A percentile compares a stretch with the other conserved stretches of the same genome.
Conservation (phyloP, 2,113 vertebrate genomes). For the Clarias macrocephalus region DNA sequence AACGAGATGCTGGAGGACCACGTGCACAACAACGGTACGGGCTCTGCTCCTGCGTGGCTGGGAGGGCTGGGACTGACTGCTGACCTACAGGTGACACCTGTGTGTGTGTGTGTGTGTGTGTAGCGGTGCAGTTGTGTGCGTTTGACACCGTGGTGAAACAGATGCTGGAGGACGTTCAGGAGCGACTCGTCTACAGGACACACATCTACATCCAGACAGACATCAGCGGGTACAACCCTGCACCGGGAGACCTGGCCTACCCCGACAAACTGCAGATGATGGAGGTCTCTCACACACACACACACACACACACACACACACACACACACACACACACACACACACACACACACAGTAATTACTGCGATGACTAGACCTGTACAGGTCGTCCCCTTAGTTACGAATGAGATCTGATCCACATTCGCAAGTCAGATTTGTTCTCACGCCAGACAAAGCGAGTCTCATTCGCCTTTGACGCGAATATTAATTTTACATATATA, state of each 20-base stretch:
- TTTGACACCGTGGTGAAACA: conserved; percentile 92
- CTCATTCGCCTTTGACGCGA: no score
- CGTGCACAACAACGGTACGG: conserved; percentile 89
- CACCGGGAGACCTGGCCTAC: conserved; percentile 92
- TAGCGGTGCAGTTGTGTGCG: conserved; percentile 86
- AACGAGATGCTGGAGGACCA: conserved; percentile 98
- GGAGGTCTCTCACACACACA: conserved; percentile 75
- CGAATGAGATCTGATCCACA: no score
- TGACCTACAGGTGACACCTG: not conserved
- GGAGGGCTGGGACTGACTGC: no score
- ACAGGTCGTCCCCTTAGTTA: not conserved
- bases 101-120: conserved; percentile 11
- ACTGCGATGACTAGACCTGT: not conserved
- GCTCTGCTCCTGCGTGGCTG: no score
- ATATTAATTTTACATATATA: no score
- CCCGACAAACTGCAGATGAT: conserved; percentile 98
- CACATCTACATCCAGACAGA: conserved; percentile 98
- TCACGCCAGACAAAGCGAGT: no score
- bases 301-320: not conserved
- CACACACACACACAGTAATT: not conserved
- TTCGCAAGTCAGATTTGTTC: no score
- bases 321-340: not conserved
- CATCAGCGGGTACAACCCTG: conserved; percentile 92
- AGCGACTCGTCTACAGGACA: conserved; percentile 92
- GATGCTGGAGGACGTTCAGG: conserved; percentile 98